Percentiles rank a stretch among this genome's conserved stretches.
These are phyloP conservation scores for Agonopterix arenella DNA, from an alignment of 2,888 invertebrate species.

Conservation along the genomic window DNA sequence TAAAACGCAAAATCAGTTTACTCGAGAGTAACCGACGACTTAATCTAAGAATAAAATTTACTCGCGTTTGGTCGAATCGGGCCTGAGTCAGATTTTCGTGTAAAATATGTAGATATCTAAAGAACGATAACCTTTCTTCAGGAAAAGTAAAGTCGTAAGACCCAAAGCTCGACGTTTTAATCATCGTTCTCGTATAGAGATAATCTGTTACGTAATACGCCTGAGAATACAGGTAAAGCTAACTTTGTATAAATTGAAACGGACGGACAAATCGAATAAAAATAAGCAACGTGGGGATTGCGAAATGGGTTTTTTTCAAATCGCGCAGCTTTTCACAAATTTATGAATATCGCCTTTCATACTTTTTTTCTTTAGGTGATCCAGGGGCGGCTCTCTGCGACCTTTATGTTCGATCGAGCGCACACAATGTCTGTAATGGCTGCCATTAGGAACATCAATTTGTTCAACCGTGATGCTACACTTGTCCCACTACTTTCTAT, in stretches of 20 bases:
- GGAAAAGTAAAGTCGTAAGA: too few relatives aligned
- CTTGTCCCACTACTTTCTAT: slow-evolving; percentile 49
- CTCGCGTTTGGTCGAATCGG: too few relatives aligned
- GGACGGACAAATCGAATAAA: slow-evolving; percentile 29
- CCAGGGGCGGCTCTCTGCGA: slow-evolving; percentile 31
- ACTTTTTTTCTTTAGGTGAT: slow-evolving; percentile 45
- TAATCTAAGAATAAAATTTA: too few relatives aligned
- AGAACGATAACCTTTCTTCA: too few relatives aligned
- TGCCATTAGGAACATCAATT: slow-evolving; percentile 62
- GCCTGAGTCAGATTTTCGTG: too few relatives aligned
- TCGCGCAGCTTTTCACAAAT: slow-evolving; percentile 38
- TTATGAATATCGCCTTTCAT: slow-evolving; percentile 54
- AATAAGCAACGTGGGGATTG: slow-evolving; percentile 29
- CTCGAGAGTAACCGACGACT: too few relatives aligned
- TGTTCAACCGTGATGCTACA: slow-evolving; percentile 56
- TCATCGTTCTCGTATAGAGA: slow-evolving; percentile 27
- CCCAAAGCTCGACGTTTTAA: slow-evolving; percentile 37
- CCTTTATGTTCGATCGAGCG: slow-evolving; percentile 61
- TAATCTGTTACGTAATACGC: slow-evolving; percentile 13
- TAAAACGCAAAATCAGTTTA: too few relatives aligned
- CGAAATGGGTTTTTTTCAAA: slow-evolving; percentile 34
- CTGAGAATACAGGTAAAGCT: slow-evolving; percentile 18
- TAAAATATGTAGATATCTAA: too few relatives aligned
- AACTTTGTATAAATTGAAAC: slow-evolving; percentile 23
- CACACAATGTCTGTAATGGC: slow-evolving; percentile 63